Evolutionary conservation across 2,797 vertebrate genomes (phyloP).

Genomic region (Manis javanica): DNA sequence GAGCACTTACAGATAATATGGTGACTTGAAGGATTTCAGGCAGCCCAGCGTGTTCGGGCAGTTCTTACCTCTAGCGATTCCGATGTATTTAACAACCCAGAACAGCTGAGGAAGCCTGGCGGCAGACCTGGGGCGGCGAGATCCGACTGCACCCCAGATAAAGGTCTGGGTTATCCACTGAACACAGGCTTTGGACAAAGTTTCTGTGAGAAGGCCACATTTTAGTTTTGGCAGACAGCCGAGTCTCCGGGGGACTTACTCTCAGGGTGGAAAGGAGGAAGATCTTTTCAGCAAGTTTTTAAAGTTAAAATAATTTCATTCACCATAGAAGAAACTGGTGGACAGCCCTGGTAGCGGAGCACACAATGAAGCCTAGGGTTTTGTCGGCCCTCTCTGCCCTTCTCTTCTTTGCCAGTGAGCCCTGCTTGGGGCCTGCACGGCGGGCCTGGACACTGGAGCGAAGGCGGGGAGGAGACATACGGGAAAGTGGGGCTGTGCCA

Average conservation of each 20-base stretch:
- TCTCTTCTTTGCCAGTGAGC: background rate
- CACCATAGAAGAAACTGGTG: background rate
- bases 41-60: background rate
- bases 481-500: background rate
- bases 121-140: background rate
- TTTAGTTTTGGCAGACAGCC: conserved; percentile 14
- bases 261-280: conserved; percentile 18
- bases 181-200: conserved; percentile 21
- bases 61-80: conserved; percentile 31
- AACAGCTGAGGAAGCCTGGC: conserved; percentile 63
- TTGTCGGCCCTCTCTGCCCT: background rate
- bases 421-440: background rate
- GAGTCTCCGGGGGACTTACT: conserved; percentile 56
- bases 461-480: background rate
- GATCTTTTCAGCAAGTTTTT: conserved; percentile 37
- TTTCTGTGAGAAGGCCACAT: conserved; percentile 48
- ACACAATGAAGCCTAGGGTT: background rate
- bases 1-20: background rate
- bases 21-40: conserved; percentile 50
- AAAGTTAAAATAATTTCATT: conserved; percentile 36
- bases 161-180: conserved; percentile 48
- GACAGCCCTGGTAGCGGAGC: background rate
- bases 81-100: conserved; percentile 56
- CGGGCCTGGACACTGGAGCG: background rate
- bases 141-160: background rate